Conservation (phyloP, 2,888 invertebrate species). For the Leptodirus hochenwartii region DNA sequence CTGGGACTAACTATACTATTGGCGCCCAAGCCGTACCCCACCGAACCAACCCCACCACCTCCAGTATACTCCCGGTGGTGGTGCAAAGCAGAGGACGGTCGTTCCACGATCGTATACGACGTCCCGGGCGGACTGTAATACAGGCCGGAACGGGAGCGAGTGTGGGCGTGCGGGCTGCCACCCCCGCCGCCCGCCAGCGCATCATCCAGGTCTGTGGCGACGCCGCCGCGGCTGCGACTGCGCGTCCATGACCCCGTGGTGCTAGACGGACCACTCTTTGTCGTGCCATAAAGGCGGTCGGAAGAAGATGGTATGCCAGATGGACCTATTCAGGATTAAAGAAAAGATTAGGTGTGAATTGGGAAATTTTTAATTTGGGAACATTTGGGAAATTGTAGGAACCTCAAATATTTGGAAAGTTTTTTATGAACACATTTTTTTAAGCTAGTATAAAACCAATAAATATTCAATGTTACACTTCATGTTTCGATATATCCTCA, state of each 20-base stretch:
- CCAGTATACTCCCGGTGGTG: slow-evolving; percentile 33
- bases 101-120: slow-evolving; percentile 74
- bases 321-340: too few species aligned
- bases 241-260: slow-evolving; percentile 22
- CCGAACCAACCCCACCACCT: too few species aligned
- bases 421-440: too few species aligned
- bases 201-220: slow-evolving; percentile 39
- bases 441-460: too few species aligned
- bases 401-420: too few species aligned
- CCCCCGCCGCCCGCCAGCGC: slow-evolving; percentile 34
- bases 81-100: slow-evolving; percentile 45
- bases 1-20: background rate
- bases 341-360: too few species aligned
- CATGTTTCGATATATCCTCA: too few species aligned
- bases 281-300: slow-evolving; percentile 17
- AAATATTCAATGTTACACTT: too few species aligned
- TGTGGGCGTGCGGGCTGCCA: slow-evolving; percentile 21
- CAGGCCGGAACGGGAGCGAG: slow-evolving; percentile 43
- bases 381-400: too few species aligned
- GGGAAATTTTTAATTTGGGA: too few species aligned
- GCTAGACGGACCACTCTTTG: slow-evolving; percentile 15
- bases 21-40: slow-evolving; percentile 17
- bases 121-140: slow-evolving; percentile 82
- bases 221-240: slow-evolving; percentile 38
- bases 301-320: too few species aligned